A percentile compares a stretch with the other conserved stretches of the same genome.
phyloP scores from a whole-genome alignment of 2,888 invertebrate species.

The Elmis aenea region DNA sequence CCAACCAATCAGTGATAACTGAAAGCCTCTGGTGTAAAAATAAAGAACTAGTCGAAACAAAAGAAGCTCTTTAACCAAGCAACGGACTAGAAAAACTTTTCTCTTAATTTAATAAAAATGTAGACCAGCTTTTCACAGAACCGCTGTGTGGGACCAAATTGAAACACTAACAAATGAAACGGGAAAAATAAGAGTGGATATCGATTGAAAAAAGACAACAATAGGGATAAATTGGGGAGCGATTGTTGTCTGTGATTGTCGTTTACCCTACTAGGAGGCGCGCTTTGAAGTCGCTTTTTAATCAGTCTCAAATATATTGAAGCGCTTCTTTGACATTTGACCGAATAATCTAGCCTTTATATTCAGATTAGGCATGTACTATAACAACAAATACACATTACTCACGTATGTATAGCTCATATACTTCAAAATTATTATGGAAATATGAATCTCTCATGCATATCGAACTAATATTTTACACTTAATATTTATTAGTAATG shows the following conservation, averaged over 20 bases:
- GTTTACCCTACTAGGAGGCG: slow-evolving; percentile 41
- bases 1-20: slow-evolving; percentile 41
- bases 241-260: slow-evolving; percentile 48
- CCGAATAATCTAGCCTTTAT: slow-evolving; percentile 46
- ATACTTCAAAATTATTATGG: too few relatives aligned
- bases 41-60: slow-evolving; percentile 37
- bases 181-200: slow-evolving; percentile 41
- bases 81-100: slow-evolving; percentile 26
- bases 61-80: slow-evolving; percentile 32
- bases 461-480: too few relatives aligned
- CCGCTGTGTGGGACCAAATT: slow-evolving; percentile 30
- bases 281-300: slow-evolving; percentile 48
- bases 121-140: background rate
- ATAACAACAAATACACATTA: too few relatives aligned
- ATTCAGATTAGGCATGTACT: slow-evolving; percentile 19
- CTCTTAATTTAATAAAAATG: slow-evolving; percentile 20
- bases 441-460: too few relatives aligned
- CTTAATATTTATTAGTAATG: too few relatives aligned
- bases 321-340: slow-evolving; percentile 48
- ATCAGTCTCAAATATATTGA: slow-evolving; percentile 44
- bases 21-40: slow-evolving; percentile 38
- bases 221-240: slow-evolving; percentile 46
- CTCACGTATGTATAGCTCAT: too few relatives aligned
- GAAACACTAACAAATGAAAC: slow-evolving; percentile 44
- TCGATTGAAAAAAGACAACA: slow-evolving; percentile 48